Conservation (phyloP, 2,113 vertebrate species). For the Falcunculus frontatus region DNA sequence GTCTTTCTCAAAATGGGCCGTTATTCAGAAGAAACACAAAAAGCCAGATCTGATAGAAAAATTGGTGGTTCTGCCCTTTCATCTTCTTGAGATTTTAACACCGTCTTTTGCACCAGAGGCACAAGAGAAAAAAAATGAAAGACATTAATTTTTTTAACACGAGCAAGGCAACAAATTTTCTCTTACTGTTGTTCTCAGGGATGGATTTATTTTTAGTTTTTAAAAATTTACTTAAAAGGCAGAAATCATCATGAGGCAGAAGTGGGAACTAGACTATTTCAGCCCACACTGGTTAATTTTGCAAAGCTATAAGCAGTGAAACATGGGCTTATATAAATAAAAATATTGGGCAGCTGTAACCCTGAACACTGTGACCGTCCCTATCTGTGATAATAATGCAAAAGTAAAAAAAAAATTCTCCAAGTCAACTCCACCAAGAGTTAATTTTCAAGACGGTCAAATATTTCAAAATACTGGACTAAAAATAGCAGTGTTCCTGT, state of each 20-base stretch:
- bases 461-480: not conserved
- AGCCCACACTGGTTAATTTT: not conserved
- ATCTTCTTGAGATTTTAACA: not conserved
- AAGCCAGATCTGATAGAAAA: not conserved
- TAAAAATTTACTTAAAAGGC: not conserved
- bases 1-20: not conserved
- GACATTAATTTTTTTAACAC: not conserved
- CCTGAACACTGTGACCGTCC: not conserved
- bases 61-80: not conserved
- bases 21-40: not conserved
- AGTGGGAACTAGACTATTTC: not conserved
- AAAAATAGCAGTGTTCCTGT: not conserved
- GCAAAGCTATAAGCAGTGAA: not conserved
- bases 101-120: not conserved
- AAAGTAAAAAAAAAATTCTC: not conserved
- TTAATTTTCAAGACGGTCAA: not conserved
- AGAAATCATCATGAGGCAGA: not conserved
- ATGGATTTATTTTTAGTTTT: not conserved
- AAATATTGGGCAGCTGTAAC: not conserved
- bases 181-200: not conserved
- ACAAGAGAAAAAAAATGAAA: not conserved
- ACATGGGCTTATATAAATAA: not conserved
- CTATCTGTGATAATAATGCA: not conserved
- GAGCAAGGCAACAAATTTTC: not conserved
- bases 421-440: not conserved